Evolutionary conservation across 2,113 vertebrate genomes (phyloP).

Genomic region (Cacatua alba): DNA sequence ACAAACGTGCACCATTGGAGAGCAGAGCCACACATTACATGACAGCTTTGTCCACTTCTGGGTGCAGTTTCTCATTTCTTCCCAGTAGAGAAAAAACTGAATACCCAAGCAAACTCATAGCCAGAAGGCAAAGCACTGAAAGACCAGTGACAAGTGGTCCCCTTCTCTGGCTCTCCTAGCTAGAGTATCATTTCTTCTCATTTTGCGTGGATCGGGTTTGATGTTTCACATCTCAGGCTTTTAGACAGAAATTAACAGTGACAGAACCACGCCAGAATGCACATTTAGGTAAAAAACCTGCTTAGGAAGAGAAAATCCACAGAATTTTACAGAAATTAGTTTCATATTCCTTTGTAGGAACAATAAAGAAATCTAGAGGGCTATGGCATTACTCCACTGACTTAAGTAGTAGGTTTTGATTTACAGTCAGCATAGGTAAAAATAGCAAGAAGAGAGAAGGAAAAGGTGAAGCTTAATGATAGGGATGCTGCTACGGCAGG

Average conservation of each 20-base stretch:
- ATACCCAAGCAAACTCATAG: neutral
- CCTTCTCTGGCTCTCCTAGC: conserved; percentile 23
- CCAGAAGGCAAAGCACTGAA: conserved; percentile 38
- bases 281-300: neutral
- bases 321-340: neutral
- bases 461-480: neutral
- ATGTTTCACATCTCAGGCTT: neutral
- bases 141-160: neutral
- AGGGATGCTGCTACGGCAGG: neutral
- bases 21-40: neutral
- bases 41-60: neutral
- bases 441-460: neutral
- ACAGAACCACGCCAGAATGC: neutral
- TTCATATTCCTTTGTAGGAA: neutral
- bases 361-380: neutral
- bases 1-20: neutral
- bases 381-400: neutral
- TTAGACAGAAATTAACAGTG: neutral
- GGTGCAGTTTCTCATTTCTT: neutral
- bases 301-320: neutral
- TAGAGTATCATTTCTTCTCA: conserved; percentile 25
- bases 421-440: neutral
- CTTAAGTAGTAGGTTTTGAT: neutral
- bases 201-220: conserved; percentile 12
- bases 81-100: neutral